Base-by-base conservation (phyloP, 2,113 vertebrate species). In the Gymnarchus niloticus region DNA sequence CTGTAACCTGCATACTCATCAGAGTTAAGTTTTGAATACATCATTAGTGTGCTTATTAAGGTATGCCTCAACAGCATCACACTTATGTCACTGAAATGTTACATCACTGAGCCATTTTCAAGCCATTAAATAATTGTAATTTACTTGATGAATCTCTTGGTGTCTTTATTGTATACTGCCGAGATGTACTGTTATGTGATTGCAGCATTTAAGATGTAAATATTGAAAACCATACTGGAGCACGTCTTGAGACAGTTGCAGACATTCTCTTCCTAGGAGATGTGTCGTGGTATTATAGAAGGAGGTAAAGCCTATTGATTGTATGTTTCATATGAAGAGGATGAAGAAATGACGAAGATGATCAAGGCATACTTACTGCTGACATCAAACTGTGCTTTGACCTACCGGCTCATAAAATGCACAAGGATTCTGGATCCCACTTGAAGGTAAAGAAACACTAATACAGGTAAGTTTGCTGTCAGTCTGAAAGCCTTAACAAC, bases 371-470 rank as follows among this genome's bases (percentile, higher is more conserved):
- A 48, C 80, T 81, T 19, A 44, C 48, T 28, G 80, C 80, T 25
- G 51, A 56, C 80, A 54, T 82, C 80, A 82, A 82, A 54, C 28
- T 14, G 19, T 21, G 25, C 80, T 82, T 82, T 82, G n/a, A 33
- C 54, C 80, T 56, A 54, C 51, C 28, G n/a, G 54, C 80, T 54
- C 49, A 28, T 51, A 82, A 82, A 82, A 52, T 54, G 54, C 49
- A 49, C 49, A 82, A 82, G 51, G 25, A 54, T 54, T 54, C 49
- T 54, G 80, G 51, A 54, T 25, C 25, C 54, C 28, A 28, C 44
- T n/a, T 54, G 80, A 82, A 54, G 80, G 80, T 33, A 54, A 54
- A 54, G n/a, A 54, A 33, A 33, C 19, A n/a, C 41, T 49, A 48
- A 44, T 48, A 41, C 21, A 21, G 46, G 41, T 28, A 81, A 52